Evolutionary conservation across 2,888 invertebrate species (phyloP), one percentile per base, ranked within the genome.

Genomic region (Zaprionus bogoriensis): DNA sequence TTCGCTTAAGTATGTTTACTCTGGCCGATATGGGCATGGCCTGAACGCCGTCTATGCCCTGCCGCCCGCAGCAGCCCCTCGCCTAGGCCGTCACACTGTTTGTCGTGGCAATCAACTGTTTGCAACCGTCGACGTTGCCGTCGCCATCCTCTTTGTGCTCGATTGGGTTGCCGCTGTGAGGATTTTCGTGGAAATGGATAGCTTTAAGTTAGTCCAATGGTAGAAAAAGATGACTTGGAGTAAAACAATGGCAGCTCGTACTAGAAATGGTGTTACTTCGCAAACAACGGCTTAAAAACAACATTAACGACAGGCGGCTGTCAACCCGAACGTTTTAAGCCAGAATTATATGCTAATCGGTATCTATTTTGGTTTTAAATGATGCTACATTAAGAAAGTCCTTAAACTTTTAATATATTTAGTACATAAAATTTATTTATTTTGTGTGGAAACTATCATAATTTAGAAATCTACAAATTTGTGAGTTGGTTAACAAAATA

Each of bases 1-100:
- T 66, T 77, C 67, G 76, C 73, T 80, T 81, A 84, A 84, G 78
- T 70, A 78, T 82, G 87, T 87, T 82, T 82, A 70, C 84, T 63
- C 65, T 57, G 65, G 4, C 62, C 74, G 64, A 69, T 65, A 60
- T 74, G 72, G 72, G 75, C 72, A 72, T 69, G 69, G 68, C 63
- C 57, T 47, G 59, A 48, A 52, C 51, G 23, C 44, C 53, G 52
- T 62, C 55, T 32, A 42, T 14, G 46, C 17, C 19, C 36, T 28
- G 9, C 23, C 30, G 52, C 25, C 63, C 57, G 42, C 62, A 44
- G 36, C 60, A 32, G 51, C 53, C 66, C 66, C 55, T 63, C 28
- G 23, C 28, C 62, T 30, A 48, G 27, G 51, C 60, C 54, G 30
- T 48, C 45, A 59, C 36, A 23, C 28, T 74, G 67, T 78, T 77